Evolutionary conservation across 2,113 vertebrate species (phyloP), one percentile per base, ranked within the genome.

Genomic region (Gobiocypris rarus): DNA sequence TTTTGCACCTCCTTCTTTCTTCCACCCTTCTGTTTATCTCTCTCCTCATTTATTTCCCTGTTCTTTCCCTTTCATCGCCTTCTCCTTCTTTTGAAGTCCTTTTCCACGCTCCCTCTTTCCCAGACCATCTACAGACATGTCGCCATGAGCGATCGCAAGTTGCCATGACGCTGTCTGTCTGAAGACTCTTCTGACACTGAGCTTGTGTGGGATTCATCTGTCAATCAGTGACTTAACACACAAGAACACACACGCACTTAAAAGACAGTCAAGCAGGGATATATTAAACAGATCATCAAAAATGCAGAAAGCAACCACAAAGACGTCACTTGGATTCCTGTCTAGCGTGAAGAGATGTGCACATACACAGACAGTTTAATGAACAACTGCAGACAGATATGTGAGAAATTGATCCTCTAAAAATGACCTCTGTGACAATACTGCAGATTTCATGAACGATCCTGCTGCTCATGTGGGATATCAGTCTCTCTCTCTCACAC

Each of bases 1-100:
- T 82, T 87, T 65, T 86, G 69, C 71, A 84, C 86, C 75, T 83
- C 86, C 79, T 82, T 9, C 43, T 59, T 43, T 75, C 34, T 31
- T 81, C 65, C 67, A 58, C 74, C 5, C 17, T 24, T 75, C 43
- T 67, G n/a, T 48, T 69, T 34, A 75, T 70, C 61, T 38, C 79
- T 54, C 17, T 52, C 69, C 61, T 76, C 70, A 85, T 75, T 45
- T 17, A 24, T 59, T 24, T 77, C 28, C 19, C 54, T 41, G 34
- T 45, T 86, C 41, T 48, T 75, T 34, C 31, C 14, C 50, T 59
- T 28, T 73, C 38, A 79, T 56, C 22, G 22, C 22, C n/a, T 10
- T 22, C 28, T 41, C 11, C 77, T 45, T 5, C 6, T 45, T 73
- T 48, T 73, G 69, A n/a, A 73, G 69, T 73, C 10, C 69, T 74